Evolutionary conservation across 2,797 vertebrate genomes (phyloP), one percentile per base, ranked within the genome.

Genomic region (Columba guinea): DNA sequence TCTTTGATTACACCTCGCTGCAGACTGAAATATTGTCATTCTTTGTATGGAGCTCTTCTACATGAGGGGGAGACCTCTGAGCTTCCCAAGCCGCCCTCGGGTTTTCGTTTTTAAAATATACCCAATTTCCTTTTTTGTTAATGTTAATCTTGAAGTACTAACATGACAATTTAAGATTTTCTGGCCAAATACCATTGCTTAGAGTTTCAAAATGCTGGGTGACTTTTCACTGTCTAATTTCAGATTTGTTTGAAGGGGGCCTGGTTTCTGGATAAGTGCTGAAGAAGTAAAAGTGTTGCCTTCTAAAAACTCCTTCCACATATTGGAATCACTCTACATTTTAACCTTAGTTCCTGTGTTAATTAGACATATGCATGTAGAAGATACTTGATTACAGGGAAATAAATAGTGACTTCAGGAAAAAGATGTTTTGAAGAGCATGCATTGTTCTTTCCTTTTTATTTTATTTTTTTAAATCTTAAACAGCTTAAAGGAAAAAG

Each of bases 1-100:
- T 74, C 65, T 90, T 96, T 85, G 93, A 81, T 95, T 94, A 51
- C 13, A 73, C 41, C 60, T 95, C 67, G 27, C 52, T 51, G 60
- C 58, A 75, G 69, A 88, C 15, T 78, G 70, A 73, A 86, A 51
- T 58, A 10, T 27, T 89, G 1, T 41, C 24, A 48, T 89, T 59
- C 58, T 27, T 86, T 91, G 75, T 79, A 64, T 78, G 58, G 73
- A 83, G 32, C 46, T 48, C 28, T 53, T 81, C 78, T 67, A 0
- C 30, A 27, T 0, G 0, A 58, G 13, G 4, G 4, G 20, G 46
- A 35, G 65, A 55, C 48, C 53, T 62, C 73, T n/a, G 51, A 75
- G 62, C 58, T 89, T 88, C 28, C 69, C 48, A 28, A 84, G 27
- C 32, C 8, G 4, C 77, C 24, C 92, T 41, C 71, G 86, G 52